A percentile compares a stretch with the other conserved stretches of the same genome.
Evolutionary conservation across 2,888 invertebrate species (phyloP).

Genomic region (Leucophenga maculata): DNA sequence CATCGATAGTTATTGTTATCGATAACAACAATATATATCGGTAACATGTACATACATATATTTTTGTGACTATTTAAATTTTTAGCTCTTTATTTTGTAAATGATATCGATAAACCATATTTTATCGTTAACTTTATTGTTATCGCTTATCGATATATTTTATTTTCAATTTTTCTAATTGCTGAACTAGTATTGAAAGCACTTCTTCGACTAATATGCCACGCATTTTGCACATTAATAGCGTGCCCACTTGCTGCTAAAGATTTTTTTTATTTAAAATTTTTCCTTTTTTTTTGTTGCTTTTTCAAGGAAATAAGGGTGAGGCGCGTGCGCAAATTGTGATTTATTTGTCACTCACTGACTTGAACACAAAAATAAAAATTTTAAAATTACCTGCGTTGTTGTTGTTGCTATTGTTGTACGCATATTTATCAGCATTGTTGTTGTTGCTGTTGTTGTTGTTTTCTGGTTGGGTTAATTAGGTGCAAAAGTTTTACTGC

Average conservation of each 20-base stretch:
- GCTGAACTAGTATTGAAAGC: no score
- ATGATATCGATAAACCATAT: no score
- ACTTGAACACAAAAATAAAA: neutral
- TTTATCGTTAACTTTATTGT: no score
- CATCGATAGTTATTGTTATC: no score
- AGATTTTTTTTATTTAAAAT: conserved; percentile 16
- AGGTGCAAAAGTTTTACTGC: conserved; percentile 23
- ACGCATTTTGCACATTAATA: neutral
- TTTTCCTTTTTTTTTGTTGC: neutral
- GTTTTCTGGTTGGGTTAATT: conserved; percentile 13
- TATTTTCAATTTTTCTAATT: no score
- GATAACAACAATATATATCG: no score
- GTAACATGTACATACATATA: no score
- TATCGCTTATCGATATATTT: no score
- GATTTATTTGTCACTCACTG: conserved; percentile 25
- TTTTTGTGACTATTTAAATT: no score
- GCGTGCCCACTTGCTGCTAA: conserved; percentile 2
- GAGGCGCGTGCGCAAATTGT: conserved; percentile 29
- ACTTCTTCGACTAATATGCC: neutral
- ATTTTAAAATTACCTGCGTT: neutral
- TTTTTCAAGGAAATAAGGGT: conserved; percentile 25
- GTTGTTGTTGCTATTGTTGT: conserved; percentile 5
- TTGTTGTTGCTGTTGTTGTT: conserved; percentile 17
- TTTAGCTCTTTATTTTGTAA: no score
- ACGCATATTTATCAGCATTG: neutral